These are phyloP conservation scores for Aphidius colemani DNA, from an alignment of 2,888 invertebrate species.

Conservation along the genomic window DNA sequence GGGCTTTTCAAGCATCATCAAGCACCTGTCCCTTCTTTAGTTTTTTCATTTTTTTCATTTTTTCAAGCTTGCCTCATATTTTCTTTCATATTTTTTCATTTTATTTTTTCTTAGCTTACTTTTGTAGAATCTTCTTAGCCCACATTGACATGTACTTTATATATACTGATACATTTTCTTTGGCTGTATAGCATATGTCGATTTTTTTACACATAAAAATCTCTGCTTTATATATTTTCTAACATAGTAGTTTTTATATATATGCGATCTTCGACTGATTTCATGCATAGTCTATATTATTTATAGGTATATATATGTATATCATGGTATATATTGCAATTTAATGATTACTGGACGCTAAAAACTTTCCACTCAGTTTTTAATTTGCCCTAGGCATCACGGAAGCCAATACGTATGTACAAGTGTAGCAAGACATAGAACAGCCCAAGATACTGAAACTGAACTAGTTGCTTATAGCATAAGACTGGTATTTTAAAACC, in stretches of 20 bases:
- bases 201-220: too few relatives aligned
- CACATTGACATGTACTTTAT: background rate
- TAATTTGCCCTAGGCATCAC: slow-evolving; percentile 33
- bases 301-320: background rate
- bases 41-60: slow-evolving; percentile 34
- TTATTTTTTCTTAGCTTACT: slow-evolving; percentile 2
- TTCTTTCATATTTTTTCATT: slow-evolving; percentile 19
- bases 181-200: background rate
- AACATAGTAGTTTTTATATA: background rate
- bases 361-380: slow-evolving; percentile 16
- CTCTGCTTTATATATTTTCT: background rate
- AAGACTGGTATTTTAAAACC: too few relatives aligned
- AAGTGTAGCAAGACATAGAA: background rate
- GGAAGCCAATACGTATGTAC: slow-evolving; percentile 26
- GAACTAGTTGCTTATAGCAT: background rate
- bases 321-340: background rate
- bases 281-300: background rate
- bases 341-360: background rate
- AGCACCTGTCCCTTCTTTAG: slow-evolving; percentile 20
- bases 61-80: slow-evolving; percentile 23
- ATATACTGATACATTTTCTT: background rate
- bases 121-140: slow-evolving; percentile 2
- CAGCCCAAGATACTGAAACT: background rate
- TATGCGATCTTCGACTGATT: background rate
- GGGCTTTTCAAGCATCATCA: slow-evolving; percentile 34